Evolutionary conservation across 1,140 invertebrate genomes (phyloP), one percentile per base, ranked within the genome.

Genomic region (Sipha flava): DNA sequence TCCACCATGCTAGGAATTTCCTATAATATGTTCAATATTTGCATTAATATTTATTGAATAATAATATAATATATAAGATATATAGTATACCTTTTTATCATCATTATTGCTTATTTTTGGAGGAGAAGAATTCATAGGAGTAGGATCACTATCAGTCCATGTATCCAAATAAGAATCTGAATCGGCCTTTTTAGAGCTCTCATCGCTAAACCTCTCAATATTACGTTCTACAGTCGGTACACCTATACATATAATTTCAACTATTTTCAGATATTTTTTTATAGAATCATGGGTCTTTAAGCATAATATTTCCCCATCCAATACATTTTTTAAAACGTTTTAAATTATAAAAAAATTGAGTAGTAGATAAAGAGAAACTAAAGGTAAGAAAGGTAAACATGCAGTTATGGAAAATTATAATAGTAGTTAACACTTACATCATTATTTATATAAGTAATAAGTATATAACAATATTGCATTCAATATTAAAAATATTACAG

Each of bases 81-180:
- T 62, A 62, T 37, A 26, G 1, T 14, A 34, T 10, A 81, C 80
- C 59, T 81, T 81, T 66, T 81, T 81, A 0, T 79, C 75, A n/a
- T 81, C 80, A 79, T 80, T 31, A 6, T 57, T 77, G 0, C 54
- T 12, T 1, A 23, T 26, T 70, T 82, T 86, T 3, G 87, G 86
- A n/a, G 87, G 86, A 40, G 87, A 87, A 2, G 87, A 86, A 5
- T 86, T 84, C 23, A 84, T 84, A 68, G 84, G 87, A 77, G 86
- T 87, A 1, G 87, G 85, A 82, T 90, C 89, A 77, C 89, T 89
- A 81, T 90, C 89, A 4, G 88, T 89, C 86, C 87, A 88, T 81
- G 87, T 89, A 81, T 89, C 88, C 70, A 87, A 86, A 83, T 89
- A 87, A n/a, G 87, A 89, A 83, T 90, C 90, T 45, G 89, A 90